A percentile compares a stretch with the other conserved stretches of the same genome.
phyloP scores from a whole-genome alignment of 2,797 vertebrate species.

The Taeniopygia guttata region DNA sequence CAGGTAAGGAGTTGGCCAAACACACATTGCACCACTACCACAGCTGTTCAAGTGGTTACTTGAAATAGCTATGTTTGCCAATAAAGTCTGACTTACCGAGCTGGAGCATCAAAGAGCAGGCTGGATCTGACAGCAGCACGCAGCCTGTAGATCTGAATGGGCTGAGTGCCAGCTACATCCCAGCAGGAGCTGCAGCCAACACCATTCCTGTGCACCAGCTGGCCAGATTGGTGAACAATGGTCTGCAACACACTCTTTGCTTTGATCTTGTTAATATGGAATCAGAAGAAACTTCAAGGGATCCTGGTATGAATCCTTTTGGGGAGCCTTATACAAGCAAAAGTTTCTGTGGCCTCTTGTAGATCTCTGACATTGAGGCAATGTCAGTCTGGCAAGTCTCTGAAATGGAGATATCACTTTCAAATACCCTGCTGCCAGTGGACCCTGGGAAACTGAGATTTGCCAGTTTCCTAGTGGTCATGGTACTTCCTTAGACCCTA shows the following conservation, averaged over 20 bases:
- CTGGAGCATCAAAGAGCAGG: neutral
- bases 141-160: neutral
- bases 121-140: neutral
- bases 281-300: neutral
- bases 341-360: neutral
- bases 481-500: neutral
- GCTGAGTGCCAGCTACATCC: neutral
- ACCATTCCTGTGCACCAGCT: neutral
- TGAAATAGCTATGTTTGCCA: neutral
- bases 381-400: neutral
- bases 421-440: neutral
- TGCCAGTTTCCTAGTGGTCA: neutral
- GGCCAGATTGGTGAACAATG: neutral
- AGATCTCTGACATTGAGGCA: neutral
- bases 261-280: neutral
- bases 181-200: neutral
- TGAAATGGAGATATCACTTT: neutral
- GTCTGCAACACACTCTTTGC: neutral
- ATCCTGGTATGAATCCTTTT: neutral
- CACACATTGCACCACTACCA: neutral
- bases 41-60: slow-evolving; percentile 2
- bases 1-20: neutral
- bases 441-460: neutral
- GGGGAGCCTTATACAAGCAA: neutral
- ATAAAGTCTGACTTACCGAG: neutral